Conservation (phyloP, 2,113 vertebrate genomes). For the Xiphias gladius region DNA sequence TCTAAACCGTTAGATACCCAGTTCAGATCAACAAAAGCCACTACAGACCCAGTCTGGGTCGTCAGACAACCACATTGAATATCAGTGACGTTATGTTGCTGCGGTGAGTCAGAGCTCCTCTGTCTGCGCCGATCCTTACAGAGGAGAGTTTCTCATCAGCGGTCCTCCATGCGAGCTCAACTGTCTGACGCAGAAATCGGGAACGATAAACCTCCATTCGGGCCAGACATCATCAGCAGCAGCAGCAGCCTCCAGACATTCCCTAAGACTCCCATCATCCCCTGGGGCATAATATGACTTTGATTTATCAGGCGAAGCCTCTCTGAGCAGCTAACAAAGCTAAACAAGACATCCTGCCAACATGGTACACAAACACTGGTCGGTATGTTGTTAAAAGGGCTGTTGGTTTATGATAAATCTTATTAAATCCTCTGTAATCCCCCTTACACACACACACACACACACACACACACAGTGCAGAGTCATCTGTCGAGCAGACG, state of each 20-base stretch:
- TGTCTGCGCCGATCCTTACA: too few species aligned
- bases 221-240: neutral
- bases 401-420: constrained; percentile 42
- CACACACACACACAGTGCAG: neutral
- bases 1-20: neutral
- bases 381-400: constrained; percentile 36
- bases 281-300: constrained; percentile 36
- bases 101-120: too few species aligned
- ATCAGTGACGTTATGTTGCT: too few species aligned
- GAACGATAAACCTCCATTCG: constrained; percentile 13
- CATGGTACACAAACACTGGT: constrained; percentile 14
- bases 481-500: neutral
- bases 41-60: too few species aligned
- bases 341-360: constrained; percentile 51
- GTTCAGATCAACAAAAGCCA: too few species aligned
- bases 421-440: constrained; percentile 46
- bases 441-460: constrained; percentile 8
- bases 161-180: too few species aligned
- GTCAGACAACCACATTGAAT: too few species aligned
- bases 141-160: too few species aligned
- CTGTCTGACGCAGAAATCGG: neutral
- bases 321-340: constrained; percentile 27
- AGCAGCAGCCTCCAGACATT: neutral
- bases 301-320: constrained; percentile 39
- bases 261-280: constrained; percentile 24